Conservation (phyloP, 2,113 vertebrate species). For the Spea multiplicata region DNA sequence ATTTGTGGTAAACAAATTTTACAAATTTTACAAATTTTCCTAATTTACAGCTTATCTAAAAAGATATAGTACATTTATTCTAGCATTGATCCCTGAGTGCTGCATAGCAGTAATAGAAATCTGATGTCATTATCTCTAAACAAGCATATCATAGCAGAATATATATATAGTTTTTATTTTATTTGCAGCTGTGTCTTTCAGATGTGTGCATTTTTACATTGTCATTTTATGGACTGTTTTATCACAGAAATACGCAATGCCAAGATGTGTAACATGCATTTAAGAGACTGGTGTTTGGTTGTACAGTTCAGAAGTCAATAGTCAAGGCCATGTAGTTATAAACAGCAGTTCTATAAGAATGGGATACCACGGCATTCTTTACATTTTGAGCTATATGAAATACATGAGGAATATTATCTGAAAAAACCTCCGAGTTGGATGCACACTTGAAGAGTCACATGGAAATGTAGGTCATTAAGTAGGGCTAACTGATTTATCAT, state of each 20-base stretch:
- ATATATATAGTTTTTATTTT: not conserved
- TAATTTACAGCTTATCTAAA: not conserved
- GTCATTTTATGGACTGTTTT: slow-evolving; percentile 19
- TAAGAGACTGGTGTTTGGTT: slow-evolving; percentile 20
- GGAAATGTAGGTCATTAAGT: too few species aligned
- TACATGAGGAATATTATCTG: not conserved
- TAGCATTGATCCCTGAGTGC: not conserved
- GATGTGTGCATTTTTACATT: slow-evolving; percentile 21
- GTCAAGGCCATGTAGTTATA: slow-evolving; percentile 16
- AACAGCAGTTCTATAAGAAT: not conserved
- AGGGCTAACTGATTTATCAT: too few species aligned
- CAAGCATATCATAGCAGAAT: slow-evolving; percentile 16
- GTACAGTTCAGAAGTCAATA: slow-evolving; percentile 18
- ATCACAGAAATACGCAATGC: slow-evolving; percentile 1
- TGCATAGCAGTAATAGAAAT: not conserved
- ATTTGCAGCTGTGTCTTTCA: slow-evolving; percentile 30
- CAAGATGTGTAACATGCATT: slow-evolving; percentile 21
- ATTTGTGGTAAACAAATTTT: not conserved
- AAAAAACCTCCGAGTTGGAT: too few species aligned
- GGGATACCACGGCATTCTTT: not conserved
- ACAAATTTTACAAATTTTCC: not conserved
- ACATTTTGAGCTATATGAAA: not conserved
- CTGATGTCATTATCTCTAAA: slow-evolving; percentile 14
- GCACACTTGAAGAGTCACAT: too few species aligned
- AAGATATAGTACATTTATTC: not conserved